These are phyloP conservation scores for Atta texana DNA, from an alignment of 1,140 invertebrate genomes.

Conservation along the genomic window DNA sequence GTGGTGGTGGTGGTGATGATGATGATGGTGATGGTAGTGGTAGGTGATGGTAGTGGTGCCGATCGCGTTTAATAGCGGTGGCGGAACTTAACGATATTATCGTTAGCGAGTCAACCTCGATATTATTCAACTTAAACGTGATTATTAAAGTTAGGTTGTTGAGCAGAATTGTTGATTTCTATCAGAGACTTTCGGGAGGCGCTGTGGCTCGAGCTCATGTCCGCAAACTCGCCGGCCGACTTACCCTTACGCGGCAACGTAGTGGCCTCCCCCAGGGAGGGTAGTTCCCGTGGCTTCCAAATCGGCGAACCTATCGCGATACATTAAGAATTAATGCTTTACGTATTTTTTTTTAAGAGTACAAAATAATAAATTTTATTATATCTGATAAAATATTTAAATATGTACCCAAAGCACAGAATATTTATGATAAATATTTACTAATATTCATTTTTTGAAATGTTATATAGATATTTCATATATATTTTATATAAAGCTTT, in stretches of 20 bases:
- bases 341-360: background rate
- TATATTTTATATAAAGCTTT: no score
- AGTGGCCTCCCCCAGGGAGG: conserved; percentile 85
- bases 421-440: no score
- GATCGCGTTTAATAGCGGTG: conserved; percentile 52
- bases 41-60: conserved; percentile 27
- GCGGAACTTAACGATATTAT: conserved; percentile 67
- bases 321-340: background rate
- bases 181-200: conserved; percentile 85
- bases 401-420: no score
- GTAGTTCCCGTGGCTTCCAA: conserved; percentile 85
- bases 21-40: background rate
- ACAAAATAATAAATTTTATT: background rate
- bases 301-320: conserved; percentile 83
- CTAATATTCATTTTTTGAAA: no score
- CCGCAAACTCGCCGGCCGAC: conserved; percentile 84
- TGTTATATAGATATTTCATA: no score
- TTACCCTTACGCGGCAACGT: conserved; percentile 86
- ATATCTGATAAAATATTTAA: no score
- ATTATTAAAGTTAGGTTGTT: conserved; percentile 86
- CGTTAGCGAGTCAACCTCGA: conserved; percentile 69
- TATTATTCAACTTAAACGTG: conserved; percentile 83
- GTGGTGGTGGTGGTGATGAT: no score
- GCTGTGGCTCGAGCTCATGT: conserved; percentile 84
- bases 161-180: conserved; percentile 86